Conservation (phyloP, 2,113 vertebrate genomes). For the Stigmatopora argus region DNA sequence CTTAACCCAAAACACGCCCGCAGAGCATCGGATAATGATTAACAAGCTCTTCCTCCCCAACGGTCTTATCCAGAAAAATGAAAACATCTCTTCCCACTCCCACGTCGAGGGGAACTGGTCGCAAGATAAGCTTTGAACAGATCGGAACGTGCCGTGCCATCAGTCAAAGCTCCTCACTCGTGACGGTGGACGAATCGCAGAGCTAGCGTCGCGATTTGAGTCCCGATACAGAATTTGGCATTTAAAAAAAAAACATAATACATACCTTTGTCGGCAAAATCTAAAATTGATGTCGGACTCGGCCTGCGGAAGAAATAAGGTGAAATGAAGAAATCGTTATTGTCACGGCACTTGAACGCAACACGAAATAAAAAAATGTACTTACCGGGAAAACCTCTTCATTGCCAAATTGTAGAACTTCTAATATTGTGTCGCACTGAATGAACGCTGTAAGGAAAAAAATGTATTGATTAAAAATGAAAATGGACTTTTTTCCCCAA, state of each 20-base stretch:
- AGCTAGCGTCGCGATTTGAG: not conserved
- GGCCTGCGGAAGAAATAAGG: constrained; percentile 50
- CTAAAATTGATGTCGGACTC: constrained; percentile 73
- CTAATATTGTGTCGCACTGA: constrained; percentile 95
- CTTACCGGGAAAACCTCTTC: constrained; percentile 90
- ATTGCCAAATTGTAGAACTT: constrained; percentile 94
- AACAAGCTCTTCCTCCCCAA: not conserved
- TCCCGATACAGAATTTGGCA: not conserved
- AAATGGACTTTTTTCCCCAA: not conserved
- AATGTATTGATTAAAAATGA: constrained; percentile 15
- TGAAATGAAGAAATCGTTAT: not conserved
- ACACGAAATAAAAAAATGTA: too few relatives aligned
- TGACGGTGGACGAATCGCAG: constrained; percentile 12
- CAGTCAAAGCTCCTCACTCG: constrained; percentile 2
- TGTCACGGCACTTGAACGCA: not conserved
- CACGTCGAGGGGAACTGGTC: constrained; percentile 24
- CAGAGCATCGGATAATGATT: constrained; percentile 1
- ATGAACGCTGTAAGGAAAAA: constrained; percentile 81
- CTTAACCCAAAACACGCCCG: not conserved
- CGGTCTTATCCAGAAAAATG: not conserved
- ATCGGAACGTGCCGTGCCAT: constrained; percentile 17
- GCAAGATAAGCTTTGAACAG: constrained; percentile 44
- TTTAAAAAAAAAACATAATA: too few relatives aligned
- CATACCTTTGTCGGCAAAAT: constrained; percentile 78
- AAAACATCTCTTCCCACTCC: not conserved